Base-by-base conservation (phyloP, 2,888 invertebrate species). In the Brachylomia viminalis region DNA sequence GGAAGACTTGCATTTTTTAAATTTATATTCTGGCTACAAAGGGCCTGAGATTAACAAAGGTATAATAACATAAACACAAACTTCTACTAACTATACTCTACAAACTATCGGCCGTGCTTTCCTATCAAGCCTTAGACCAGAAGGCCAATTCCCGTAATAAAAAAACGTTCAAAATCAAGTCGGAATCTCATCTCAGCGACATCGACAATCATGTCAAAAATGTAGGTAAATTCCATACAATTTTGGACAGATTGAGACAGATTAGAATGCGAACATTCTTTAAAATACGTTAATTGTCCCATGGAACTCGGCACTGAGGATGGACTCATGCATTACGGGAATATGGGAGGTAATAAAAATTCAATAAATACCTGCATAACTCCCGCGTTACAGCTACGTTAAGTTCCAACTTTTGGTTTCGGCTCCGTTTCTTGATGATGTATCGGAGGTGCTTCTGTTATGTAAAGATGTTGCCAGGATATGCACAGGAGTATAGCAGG, bases 11-110 rank as follows among this genome's bases (percentile, higher is more conserved):
- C 27, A 42, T 27, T 42, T 42, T 42, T 42, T 11, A 6, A 30
- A 33, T n/a, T n/a, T 30, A 10, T 23, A 27, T 56, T 49, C 38
- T n/a, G n/a, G 10, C 15, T 30, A 38, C 38, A 59, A 74, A 59
- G 15, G 11, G 1, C 17, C 8, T 13, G 11, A 30, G 7, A 54
- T n/a, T n/a, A 30, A 42, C 30, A 59, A 59, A 30, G 13, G 23
- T 10, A n/a, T 30, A 72, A 56, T 33, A 30, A 38, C 17, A 62
- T 42, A 7, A 69, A 73, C 27, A 73, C 54, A 72, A 27, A 47
- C 11, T 33, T 38, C 38, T 20, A 27, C 1, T 38, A 20, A 11
- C 20, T 17, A 70, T 47, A 47, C 27, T 38, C 5, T 47, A 49
- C 0, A 11, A 20, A 49, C 10, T 30, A n/a, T 42, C 13, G 4